Conservation (phyloP, 2,888 invertebrate species). For the Tupiocoris notatus region DNA sequence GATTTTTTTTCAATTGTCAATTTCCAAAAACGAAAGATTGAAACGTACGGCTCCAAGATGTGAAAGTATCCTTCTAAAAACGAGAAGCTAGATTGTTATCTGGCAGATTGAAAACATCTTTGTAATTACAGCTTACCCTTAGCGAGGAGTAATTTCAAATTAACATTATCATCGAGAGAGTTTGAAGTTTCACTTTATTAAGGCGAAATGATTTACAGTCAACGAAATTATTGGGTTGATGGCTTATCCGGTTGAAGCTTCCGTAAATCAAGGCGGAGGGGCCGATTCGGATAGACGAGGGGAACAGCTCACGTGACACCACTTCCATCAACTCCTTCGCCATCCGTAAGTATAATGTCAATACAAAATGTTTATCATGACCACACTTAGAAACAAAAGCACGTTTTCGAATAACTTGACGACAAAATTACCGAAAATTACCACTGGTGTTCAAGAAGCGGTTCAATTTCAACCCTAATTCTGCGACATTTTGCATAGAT, state of each 20-base stretch:
- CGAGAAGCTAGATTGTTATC: background rate
- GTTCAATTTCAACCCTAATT: too few species aligned
- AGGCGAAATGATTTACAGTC: background rate
- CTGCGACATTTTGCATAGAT: too few species aligned
- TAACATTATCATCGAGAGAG: background rate
- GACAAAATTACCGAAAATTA: too few species aligned
- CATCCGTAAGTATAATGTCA: too few species aligned
- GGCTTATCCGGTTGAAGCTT: background rate
- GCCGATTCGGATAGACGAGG: too few species aligned
- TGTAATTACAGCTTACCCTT: background rate
- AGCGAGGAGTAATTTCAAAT: background rate
- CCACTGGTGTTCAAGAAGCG: too few species aligned
- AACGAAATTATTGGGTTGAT: background rate
- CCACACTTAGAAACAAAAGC: too few species aligned
- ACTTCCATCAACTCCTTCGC: too few species aligned
- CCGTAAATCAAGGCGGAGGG: background rate
- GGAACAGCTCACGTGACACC: too few species aligned
- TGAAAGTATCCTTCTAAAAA: background rate
- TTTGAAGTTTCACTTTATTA: background rate
- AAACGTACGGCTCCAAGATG: background rate
- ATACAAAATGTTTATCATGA: too few species aligned
- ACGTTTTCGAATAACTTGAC: too few species aligned
- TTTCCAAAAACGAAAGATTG: background rate
- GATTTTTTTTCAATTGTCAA: too few species aligned
- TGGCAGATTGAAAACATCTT: background rate